phyloP scores from a whole-genome alignment of 1,140 invertebrate genomes.

The Drosophila eugracilis region DNA sequence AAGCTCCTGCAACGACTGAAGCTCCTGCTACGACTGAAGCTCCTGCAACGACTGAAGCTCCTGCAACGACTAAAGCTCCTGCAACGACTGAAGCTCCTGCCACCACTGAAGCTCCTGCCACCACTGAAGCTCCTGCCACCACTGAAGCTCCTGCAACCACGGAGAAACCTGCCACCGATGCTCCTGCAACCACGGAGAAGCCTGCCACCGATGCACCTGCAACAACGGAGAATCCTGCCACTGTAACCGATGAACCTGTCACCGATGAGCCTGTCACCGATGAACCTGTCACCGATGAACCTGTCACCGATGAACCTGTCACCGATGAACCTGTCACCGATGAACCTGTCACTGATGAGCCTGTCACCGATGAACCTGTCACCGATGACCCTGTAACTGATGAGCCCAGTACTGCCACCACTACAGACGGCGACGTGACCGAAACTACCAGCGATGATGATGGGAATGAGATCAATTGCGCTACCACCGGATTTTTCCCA shows the following conservation, averaged over 20 bases:
- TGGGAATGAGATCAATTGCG: conserved; percentile 21
- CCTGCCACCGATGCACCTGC: neutral
- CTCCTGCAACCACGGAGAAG: neutral
- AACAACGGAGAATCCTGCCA: neutral
- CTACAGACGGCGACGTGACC: neutral
- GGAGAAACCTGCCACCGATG: neutral
- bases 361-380: neutral
- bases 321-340: conserved; percentile 2
- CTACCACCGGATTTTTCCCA: conserved; percentile 44
- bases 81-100: neutral
- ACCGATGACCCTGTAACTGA: conserved; percentile 10
- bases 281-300: neutral
- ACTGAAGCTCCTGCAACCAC: neutral
- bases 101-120: neutral
- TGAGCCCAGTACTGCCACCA: neutral
- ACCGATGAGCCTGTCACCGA: neutral
- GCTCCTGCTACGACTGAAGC: neutral
- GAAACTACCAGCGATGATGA: conserved; percentile 1
- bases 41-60: neutral
- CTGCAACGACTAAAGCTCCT: neutral
- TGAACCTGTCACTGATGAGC: neutral
- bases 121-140: fast-evolving
- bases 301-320: neutral
- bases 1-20: neutral
- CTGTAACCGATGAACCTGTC: neutral